Conservation (phyloP, 2,888 invertebrate genomes). For the Horisme vitalbata region DNA sequence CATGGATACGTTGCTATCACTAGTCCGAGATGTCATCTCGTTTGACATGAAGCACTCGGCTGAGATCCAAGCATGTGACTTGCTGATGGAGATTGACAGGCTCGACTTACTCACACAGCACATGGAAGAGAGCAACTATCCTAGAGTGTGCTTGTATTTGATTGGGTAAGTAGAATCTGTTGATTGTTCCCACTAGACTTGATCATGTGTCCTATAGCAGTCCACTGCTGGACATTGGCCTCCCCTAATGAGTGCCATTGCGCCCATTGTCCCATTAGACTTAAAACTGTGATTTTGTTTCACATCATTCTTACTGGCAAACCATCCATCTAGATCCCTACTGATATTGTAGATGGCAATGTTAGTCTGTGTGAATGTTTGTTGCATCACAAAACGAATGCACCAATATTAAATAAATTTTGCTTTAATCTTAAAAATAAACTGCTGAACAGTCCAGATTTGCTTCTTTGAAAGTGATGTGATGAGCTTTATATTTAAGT, state of each 20-base stretch:
- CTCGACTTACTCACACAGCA: conserved; percentile 93
- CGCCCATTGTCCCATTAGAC: too few relatives aligned
- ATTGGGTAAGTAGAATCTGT: conserved; percentile 77
- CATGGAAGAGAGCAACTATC: conserved; percentile 94
- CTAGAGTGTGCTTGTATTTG: conserved; percentile 96
- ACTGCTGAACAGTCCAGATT: too few relatives aligned
- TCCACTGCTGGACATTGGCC: not conserved
- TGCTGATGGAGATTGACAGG: conserved; percentile 98
- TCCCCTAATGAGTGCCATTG: not conserved
- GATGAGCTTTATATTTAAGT: too few relatives aligned
- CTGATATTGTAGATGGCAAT: too few relatives aligned
- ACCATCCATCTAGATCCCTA: too few relatives aligned
- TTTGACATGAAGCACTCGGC: conserved; percentile 99
- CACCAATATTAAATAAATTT: too few relatives aligned
- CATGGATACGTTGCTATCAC: conserved; percentile 85
- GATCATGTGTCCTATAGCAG: not conserved
- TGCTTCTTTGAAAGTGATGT: too few relatives aligned
- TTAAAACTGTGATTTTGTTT: too few relatives aligned
- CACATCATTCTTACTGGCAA: too few relatives aligned
- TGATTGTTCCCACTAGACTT: not conserved
- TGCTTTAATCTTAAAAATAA: too few relatives aligned
- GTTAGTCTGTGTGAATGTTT: too few relatives aligned
- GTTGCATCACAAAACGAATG: too few relatives aligned
- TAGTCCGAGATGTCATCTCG: conserved; percentile 94
- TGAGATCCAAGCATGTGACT: conserved; percentile 99